Evolutionary conservation across 2,888 invertebrate species (phyloP).

Genomic region (Dusona sp.): DNA sequence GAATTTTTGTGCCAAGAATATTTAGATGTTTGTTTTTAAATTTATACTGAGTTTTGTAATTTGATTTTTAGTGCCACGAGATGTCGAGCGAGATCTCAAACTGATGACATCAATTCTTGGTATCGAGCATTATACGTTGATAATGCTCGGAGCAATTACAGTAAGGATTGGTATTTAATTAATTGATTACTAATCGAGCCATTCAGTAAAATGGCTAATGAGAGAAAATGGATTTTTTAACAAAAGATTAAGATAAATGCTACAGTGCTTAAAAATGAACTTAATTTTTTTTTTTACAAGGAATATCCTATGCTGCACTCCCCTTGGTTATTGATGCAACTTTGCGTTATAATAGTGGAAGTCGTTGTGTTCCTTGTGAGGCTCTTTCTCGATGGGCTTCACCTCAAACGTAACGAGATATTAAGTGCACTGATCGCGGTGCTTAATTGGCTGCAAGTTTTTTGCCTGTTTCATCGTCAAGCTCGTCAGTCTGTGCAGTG

Average conservation of each 20-base stretch:
- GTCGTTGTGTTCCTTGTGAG: conserved; percentile 79
- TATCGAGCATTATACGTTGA: conserved; percentile 82
- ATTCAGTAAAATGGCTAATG: neutral
- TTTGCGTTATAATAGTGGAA: conserved; percentile 82
- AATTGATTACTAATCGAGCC: neutral
- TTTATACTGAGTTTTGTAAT: neutral
- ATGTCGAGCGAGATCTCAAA: conserved; percentile 81
- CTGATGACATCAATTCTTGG: conserved; percentile 83
- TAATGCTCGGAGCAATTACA: conserved; percentile 82
- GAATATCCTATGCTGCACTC: conserved; percentile 82
- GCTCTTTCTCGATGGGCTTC: conserved; percentile 81
- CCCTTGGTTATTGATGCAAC: conserved; percentile 83
- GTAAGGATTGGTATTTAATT: conserved; percentile 71
- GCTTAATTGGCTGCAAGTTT: conserved; percentile 83
- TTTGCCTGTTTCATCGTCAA: conserved; percentile 81
- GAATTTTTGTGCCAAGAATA: neutral
- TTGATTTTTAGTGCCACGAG: conserved; percentile 74
- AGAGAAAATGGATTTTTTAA: neutral
- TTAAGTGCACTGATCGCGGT: conserved; percentile 77
- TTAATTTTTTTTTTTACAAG: conserved; percentile 67
- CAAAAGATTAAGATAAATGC: neutral
- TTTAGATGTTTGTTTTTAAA: neutral
- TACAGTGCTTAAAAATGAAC: neutral
- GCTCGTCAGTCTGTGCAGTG: conserved; percentile 68
- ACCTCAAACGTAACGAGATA: conserved; percentile 80